Evolutionary conservation across 2,888 invertebrate species (phyloP).

Genomic region (Cataglyphis cursor): DNA sequence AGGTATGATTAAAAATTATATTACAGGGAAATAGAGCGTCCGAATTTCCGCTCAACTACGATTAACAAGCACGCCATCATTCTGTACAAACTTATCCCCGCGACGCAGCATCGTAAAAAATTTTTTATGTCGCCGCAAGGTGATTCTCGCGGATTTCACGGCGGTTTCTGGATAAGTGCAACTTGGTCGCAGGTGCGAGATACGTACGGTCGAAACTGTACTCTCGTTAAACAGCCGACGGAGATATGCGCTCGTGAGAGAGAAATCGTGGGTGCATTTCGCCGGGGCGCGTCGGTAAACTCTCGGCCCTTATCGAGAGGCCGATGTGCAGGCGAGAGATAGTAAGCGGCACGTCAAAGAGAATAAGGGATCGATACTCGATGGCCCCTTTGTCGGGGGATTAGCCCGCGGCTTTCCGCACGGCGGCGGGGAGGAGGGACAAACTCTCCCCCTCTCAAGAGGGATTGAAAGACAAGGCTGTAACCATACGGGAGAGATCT

Average conservation of each 20-base stretch:
- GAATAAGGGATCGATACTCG: conserved; percentile 85
- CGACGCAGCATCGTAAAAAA: conserved; percentile 13
- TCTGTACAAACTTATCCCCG: conserved; percentile 8
- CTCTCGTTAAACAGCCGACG: conserved; percentile 25
- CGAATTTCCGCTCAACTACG: conserved; percentile 8
- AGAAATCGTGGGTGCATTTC: conserved; percentile 51
- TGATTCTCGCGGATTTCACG: conserved; percentile 15
- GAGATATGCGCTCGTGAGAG: conserved; percentile 50
- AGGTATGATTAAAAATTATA: not conserved
- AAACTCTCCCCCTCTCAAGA: not conserved
- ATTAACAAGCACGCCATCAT: conserved; percentile 21
- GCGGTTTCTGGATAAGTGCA: not conserved
- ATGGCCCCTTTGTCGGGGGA: conserved; percentile 83
- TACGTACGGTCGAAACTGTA: conserved; percentile 22
- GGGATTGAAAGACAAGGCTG: conserved; percentile 53
- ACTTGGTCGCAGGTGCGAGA: conserved; percentile 46
- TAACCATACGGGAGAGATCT: conserved; percentile 55
- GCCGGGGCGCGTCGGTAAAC: conserved; percentile 71
- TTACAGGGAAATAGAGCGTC: too few species aligned
- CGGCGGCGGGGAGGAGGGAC: conserved; percentile 8
- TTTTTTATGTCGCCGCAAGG: conserved; percentile 19
- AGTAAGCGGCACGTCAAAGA: conserved; percentile 80
- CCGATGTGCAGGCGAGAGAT: conserved; percentile 80
- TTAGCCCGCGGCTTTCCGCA: conserved; percentile 77
- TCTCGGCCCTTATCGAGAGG: conserved; percentile 78